Conservation (phyloP, 2,888 invertebrate genomes). For the Phyto melanocephala region DNA sequence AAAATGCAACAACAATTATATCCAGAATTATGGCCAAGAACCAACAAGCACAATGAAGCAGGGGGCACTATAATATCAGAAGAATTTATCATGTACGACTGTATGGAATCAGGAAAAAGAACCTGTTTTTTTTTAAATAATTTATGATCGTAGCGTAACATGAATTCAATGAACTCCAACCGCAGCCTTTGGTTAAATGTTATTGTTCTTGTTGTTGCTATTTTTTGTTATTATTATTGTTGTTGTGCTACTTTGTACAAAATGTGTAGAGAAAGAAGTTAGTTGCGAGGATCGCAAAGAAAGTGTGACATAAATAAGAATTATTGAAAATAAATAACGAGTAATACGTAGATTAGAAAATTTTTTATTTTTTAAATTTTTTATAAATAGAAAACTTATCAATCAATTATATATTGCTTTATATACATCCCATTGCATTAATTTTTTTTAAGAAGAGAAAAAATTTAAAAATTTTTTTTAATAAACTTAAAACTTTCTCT, state of each 20-base stretch:
- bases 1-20: neutral
- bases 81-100: neutral
- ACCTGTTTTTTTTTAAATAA: conserved; percentile 63
- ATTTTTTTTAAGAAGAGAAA: no score
- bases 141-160: conserved; percentile 58
- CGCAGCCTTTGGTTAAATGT: conserved; percentile 6
- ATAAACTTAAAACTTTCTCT: no score
- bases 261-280: neutral
- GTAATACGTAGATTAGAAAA: neutral
- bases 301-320: neutral
- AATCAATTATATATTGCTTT: no score
- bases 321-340: neutral
- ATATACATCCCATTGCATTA: no score
- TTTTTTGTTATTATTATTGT: neutral
- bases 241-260: conserved; percentile 26
- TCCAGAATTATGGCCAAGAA: conserved; percentile 29
- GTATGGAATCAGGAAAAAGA: conserved; percentile 62
- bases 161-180: conserved; percentile 63
- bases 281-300: neutral
- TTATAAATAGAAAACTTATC: no score
- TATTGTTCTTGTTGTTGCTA: neutral
- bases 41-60: conserved; percentile 6
- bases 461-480: no score
- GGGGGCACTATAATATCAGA: conserved; percentile 17
- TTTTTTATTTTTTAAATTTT: no score